These are phyloP conservation scores for Xylota sylvarum DNA, from an alignment of 2,888 invertebrate species.

Conservation along the genomic window DNA sequence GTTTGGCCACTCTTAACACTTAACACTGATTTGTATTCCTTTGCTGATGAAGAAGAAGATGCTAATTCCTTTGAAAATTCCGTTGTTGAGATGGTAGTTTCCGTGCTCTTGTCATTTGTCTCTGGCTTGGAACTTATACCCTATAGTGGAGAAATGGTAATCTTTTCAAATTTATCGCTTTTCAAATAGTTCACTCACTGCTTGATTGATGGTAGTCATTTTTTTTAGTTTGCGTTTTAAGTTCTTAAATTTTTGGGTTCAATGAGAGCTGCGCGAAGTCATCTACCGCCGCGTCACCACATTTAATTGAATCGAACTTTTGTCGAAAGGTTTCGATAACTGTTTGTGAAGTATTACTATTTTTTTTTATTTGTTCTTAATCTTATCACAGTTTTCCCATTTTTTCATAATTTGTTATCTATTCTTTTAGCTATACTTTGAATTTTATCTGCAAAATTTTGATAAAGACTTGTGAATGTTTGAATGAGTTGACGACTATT, in stretches of 20 bases:
- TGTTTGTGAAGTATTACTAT: neutral
- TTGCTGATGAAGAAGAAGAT: neutral
- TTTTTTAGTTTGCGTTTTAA: neutral
- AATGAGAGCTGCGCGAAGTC: neutral
- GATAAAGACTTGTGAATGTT: conserved; percentile 28
- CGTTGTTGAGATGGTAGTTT: neutral
- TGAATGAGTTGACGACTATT: conserved; percentile 53
- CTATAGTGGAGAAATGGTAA: conserved; percentile 23
- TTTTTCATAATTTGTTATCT: conserved; percentile 33
- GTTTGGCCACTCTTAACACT: neutral
- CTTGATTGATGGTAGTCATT: conserved; percentile 68
- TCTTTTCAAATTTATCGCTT: conserved; percentile 39
- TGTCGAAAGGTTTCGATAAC: conserved; percentile 27
- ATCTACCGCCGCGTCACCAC: conserved; percentile 20
- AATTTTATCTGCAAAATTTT: conserved; percentile 39
- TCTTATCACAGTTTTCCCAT: conserved; percentile 46
- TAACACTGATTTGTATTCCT: neutral
- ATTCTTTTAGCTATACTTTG: conserved; percentile 2
- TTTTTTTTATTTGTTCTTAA: conserved; percentile 19
- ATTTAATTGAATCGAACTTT: conserved; percentile 25
- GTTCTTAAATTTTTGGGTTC: neutral
- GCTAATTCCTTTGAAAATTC: neutral
- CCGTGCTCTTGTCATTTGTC: neutral
- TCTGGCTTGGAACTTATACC: neutral
- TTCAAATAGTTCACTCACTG: conserved; percentile 36